Conservation (phyloP, 2,888 invertebrate species). For the Brenthis ino region DNA sequence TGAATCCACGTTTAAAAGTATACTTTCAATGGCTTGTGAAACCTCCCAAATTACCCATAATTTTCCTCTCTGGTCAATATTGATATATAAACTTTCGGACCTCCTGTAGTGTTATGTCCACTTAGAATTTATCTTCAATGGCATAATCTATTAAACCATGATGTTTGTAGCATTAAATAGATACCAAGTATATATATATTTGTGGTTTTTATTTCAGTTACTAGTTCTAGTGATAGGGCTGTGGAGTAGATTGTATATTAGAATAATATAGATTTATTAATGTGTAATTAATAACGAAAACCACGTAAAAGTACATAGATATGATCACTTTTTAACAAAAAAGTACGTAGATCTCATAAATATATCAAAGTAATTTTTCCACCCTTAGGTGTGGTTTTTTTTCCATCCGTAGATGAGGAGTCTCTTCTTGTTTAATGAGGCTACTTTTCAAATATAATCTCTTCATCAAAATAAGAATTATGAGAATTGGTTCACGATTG, state of each 20-base stretch:
- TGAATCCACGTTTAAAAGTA: constrained; percentile 10
- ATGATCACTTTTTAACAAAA: too few relatives aligned
- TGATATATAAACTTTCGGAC: constrained; percentile 54
- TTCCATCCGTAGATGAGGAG: too few relatives aligned
- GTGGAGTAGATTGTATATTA: too few relatives aligned
- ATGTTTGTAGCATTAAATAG: constrained; percentile 58
- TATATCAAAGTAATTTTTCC: too few relatives aligned
- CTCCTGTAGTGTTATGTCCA: constrained; percentile 61
- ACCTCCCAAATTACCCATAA: constrained; percentile 58
- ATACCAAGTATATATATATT: constrained; percentile 11
- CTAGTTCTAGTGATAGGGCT: neutral
- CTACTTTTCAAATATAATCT: too few relatives aligned
- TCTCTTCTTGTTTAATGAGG: too few relatives aligned
- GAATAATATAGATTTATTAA: neutral
- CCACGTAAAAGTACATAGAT: too few relatives aligned
- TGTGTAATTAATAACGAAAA: too few relatives aligned
- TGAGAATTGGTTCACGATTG: too few relatives aligned
- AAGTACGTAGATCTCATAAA: too few relatives aligned
- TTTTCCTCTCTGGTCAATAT: constrained; percentile 55
- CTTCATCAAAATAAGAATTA: too few relatives aligned
- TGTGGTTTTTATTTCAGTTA: constrained; percentile 17
- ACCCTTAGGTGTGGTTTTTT: too few relatives aligned
- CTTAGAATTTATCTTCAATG: constrained; percentile 47
- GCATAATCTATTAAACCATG: constrained; percentile 53
- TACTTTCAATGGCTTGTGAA: constrained; percentile 55